phyloP scores from a whole-genome alignment of 2,113 vertebrate genomes.

The Caranx ignobilis region DNA sequence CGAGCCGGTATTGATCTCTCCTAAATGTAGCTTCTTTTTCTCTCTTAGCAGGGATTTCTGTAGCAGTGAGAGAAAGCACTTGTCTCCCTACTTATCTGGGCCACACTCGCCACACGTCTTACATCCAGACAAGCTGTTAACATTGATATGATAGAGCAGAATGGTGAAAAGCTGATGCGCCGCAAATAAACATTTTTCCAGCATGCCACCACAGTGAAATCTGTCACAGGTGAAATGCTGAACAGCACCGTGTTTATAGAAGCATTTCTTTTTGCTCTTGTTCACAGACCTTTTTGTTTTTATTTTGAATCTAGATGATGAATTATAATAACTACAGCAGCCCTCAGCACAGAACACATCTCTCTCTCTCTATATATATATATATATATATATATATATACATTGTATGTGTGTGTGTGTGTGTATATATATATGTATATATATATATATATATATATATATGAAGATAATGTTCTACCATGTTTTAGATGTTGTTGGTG shows the following conservation, averaged over 20 bases:
- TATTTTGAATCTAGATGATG: background rate
- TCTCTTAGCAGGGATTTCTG: slow-evolving; percentile 58
- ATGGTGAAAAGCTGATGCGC: slow-evolving; percentile 28
- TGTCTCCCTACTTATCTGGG: slow-evolving; percentile 36
- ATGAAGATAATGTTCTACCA: background rate
- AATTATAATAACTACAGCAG: too few relatives aligned
- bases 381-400: too few relatives aligned
- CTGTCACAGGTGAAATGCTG: background rate
- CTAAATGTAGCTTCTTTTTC: slow-evolving; percentile 70
- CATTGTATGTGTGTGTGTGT: too few relatives aligned
- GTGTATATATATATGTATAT: too few relatives aligned
- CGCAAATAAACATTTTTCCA: slow-evolving; percentile 21
- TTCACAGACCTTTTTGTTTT: slow-evolving; percentile 8
- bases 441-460: too few relatives aligned
- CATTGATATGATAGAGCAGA: slow-evolving; percentile 30
- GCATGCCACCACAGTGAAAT: slow-evolving; percentile 3
- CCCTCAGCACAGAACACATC: too few relatives aligned
- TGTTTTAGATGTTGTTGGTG: background rate
- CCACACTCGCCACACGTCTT: slow-evolving; percentile 23
- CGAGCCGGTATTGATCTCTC: slow-evolving; percentile 65
- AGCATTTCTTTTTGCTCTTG: slow-evolving; percentile 7
- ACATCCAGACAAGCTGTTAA: slow-evolving; percentile 45
- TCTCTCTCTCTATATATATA: too few relatives aligned
- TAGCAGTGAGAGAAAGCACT: slow-evolving; percentile 49
- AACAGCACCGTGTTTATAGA: slow-evolving; percentile 1